phyloP scores from a whole-genome alignment of 1,140 invertebrate species.

The Mercenaria mercenaria region DNA sequence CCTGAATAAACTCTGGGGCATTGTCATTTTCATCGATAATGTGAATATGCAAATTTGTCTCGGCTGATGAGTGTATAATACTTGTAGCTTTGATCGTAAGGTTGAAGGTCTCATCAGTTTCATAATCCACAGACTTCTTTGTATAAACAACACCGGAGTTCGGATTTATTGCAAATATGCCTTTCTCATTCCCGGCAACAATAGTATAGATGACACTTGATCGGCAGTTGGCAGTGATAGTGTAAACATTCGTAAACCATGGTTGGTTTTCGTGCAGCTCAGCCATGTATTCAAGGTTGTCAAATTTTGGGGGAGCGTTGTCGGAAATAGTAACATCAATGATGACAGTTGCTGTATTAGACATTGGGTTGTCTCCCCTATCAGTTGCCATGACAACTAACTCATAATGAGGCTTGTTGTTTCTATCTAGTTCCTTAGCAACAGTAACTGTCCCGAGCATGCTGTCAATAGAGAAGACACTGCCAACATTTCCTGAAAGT shows the following conservation, averaged over 20 bases:
- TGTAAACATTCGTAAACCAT: constrained; percentile 91
- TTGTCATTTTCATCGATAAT: constrained; percentile 91
- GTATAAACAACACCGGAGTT: constrained; percentile 86
- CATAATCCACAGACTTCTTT: constrained; percentile 81
- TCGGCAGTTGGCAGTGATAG: constrained; percentile 90
- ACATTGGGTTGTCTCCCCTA: constrained; percentile 91
- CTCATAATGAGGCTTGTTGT: constrained; percentile 93
- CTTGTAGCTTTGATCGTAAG: constrained; percentile 94
- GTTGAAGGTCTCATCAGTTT: constrained; percentile 92
- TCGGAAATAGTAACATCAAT: constrained; percentile 95
- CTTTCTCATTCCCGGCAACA: constrained; percentile 82
- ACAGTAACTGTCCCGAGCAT: constrained; percentile 92
- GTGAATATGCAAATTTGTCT: constrained; percentile 85
- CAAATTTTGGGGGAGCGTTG: constrained; percentile 93
- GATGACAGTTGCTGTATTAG: constrained; percentile 93
- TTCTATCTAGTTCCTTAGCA: constrained; percentile 92
- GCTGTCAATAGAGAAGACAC: constrained; percentile 93
- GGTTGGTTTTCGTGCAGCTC: constrained; percentile 95
- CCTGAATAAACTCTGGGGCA: constrained; percentile 91
- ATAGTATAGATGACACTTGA: constrained; percentile 84
- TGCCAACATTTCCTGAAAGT: constrained; percentile 92
- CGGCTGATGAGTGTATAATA: constrained; percentile 89
- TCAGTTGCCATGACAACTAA: constrained; percentile 94
- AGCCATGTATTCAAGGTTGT: constrained; percentile 89
- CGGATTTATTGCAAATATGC: constrained; percentile 85